A percentile compares a stretch with the other conserved stretches of the same genome.
Conservation (phyloP, 2,113 vertebrate genomes). For the Sminthopsis crassicaudata region DNA sequence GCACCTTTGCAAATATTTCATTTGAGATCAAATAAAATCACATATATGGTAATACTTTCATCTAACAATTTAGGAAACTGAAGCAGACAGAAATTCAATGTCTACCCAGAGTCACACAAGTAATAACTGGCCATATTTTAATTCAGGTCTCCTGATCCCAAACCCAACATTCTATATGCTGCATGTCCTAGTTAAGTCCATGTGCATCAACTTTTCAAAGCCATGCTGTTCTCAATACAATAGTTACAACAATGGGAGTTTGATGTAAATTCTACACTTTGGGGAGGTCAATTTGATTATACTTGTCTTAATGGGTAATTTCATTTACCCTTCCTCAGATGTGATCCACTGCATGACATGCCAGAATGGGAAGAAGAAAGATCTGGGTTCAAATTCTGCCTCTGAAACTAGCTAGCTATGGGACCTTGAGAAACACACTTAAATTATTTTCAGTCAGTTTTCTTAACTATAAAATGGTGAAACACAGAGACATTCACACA, state of each 20-base stretch:
- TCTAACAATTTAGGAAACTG: background rate
- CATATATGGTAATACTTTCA: background rate
- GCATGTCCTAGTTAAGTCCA: background rate
- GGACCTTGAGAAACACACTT: background rate
- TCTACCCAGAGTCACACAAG: background rate
- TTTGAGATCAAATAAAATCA: background rate
- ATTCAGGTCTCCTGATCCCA: background rate
- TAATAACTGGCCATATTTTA: background rate
- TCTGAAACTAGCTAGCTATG: background rate
- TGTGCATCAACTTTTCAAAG: background rate
- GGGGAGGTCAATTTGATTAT: background rate
- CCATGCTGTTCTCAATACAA: background rate
- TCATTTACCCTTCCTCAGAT: background rate
- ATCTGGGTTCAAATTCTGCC: background rate
- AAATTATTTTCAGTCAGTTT: background rate
- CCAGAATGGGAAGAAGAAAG: background rate
- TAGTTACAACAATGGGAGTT: background rate
- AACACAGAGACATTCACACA: background rate
- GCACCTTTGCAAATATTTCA: background rate
- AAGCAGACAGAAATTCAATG: background rate
- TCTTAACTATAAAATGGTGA: background rate
- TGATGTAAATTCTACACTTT: background rate
- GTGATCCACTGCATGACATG: background rate
- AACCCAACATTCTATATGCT: background rate
- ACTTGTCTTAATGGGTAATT: background rate